Evolutionary conservation across 2,113 vertebrate genomes (phyloP), one percentile per base, ranked within the genome.

Genomic region (Setophaga coronata): DNA sequence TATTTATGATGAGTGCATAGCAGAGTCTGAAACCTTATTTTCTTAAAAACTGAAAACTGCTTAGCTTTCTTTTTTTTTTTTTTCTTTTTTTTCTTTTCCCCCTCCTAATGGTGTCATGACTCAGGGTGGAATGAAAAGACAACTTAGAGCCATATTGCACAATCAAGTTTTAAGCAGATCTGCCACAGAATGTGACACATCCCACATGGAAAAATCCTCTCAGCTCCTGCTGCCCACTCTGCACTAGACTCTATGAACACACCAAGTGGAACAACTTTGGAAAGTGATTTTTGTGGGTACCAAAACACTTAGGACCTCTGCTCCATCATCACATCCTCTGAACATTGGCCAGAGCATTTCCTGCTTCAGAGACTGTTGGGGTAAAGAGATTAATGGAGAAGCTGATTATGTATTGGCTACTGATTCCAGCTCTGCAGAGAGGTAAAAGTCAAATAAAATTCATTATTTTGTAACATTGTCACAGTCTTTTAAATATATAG

Each of bases 381-480:
- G 6, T 77, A 80, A 65, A 88, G 24, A 87, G 17, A 73, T 67
- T 67, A 78, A 74, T 21, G 24, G 36, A 28, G 31, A 90, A 83
- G 33, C 34, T 81, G 29, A 40, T 81, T 64, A 40, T 36, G 28
- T 43, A 67, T 81, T 87, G 66, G 50, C 87, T 93, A 82, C 76
- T 47, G 65, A 81, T 91, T 90, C 64, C 42, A 93, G 33, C 19
- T 50, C 24, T 58, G 80, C 80, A 78, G 85, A 82, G 90, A 89
- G 60, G 45, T 51, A 66, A 89, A 91, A 28, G 33, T 90, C 10
- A 57, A 91, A n/a, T 50, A 87, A 92, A 89, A 24, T 13, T 69
- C 10, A 43, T 76, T 64, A 53, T 82, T 79, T 94, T 72, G 51
- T 78, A 58, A 76, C 73, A 71, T 21, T 65, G 67, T 56, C 58